Evolutionary conservation across 1,140 invertebrate species (phyloP).

Genomic region (Oryzaephilus surinamensis): DNA sequence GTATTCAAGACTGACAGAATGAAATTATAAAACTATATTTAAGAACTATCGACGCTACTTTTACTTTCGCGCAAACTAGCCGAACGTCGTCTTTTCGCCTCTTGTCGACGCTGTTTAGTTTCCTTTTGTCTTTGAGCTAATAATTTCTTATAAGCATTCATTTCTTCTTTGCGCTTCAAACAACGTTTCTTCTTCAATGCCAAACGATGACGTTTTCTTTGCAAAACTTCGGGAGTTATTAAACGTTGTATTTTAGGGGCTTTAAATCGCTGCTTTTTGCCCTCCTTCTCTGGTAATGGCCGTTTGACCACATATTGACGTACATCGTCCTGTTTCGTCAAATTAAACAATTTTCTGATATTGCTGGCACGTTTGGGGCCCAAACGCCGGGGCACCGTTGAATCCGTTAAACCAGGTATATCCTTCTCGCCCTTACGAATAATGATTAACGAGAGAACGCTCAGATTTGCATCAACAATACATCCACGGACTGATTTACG

Average conservation of each 20-base stretch:
- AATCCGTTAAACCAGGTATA: slow-evolving; percentile 93
- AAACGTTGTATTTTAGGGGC: slow-evolving; percentile 99
- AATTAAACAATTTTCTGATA: slow-evolving; percentile 96
- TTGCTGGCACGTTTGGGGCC: slow-evolving; percentile 97
- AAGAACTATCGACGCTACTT: slow-evolving; percentile 34
- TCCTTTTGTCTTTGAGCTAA: slow-evolving; percentile 94
- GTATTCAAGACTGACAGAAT: no score
- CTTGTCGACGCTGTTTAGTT: slow-evolving; percentile 79
- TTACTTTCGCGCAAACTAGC: slow-evolving; percentile 71
- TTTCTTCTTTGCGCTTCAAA: slow-evolving; percentile 76
- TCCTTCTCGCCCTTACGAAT: slow-evolving; percentile 90
- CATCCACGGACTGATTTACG: slow-evolving; percentile 98
- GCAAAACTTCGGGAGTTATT: slow-evolving; percentile 87
- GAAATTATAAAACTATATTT: slow-evolving; percentile 3
- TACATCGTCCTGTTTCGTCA: slow-evolving; percentile 96
- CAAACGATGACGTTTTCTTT: slow-evolving; percentile 87
- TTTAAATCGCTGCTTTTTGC: slow-evolving; percentile 67
- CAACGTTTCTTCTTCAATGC: slow-evolving; percentile 88
- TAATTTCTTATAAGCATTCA: slow-evolving; percentile 91
- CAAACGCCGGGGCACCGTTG: slow-evolving; percentile 82
- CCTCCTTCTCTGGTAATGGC: slow-evolving; percentile 79
- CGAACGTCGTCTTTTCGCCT: slow-evolving; percentile 62
- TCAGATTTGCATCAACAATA: slow-evolving; percentile 95
- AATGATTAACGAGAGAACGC: slow-evolving; percentile 86
- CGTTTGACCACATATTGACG: slow-evolving; percentile 92